These are phyloP conservation scores for Ammodytes marinus DNA, from an alignment of 2,113 vertebrate genomes.

Conservation along the genomic window DNA sequence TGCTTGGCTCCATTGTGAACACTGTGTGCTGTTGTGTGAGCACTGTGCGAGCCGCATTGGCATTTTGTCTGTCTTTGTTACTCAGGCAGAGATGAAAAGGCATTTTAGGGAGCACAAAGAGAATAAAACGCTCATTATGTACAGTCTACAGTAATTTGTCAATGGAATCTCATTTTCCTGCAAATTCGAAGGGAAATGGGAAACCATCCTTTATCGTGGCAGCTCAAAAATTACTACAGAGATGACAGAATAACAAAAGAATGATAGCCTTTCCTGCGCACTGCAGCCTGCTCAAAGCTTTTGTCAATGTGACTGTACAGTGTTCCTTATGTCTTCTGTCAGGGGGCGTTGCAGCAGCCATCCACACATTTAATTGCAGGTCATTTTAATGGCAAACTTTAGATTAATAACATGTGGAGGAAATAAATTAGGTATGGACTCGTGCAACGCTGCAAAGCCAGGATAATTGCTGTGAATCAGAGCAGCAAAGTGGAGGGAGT, in stretches of 20 bases:
- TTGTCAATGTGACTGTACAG: conserved; percentile 66
- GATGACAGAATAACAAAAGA: conserved; percentile 78
- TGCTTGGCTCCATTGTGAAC: neutral
- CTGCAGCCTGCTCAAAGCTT: conserved; percentile 60
- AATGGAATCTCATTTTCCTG: conserved; percentile 66
- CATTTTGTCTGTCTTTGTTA: conserved; percentile 37
- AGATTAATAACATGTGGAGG: conserved; percentile 19
- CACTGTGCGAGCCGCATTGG: neutral
- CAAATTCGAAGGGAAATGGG: conserved; percentile 58
- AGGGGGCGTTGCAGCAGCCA: conserved; percentile 5
- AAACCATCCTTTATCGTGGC: conserved; percentile 55
- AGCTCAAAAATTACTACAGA: conserved; percentile 63
- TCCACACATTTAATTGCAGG: conserved; percentile 21
- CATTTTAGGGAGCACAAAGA: conserved; percentile 56
- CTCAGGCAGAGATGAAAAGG: conserved; percentile 58
- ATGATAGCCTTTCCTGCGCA: conserved; percentile 64
- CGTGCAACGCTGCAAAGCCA: neutral
- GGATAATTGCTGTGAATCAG: conserved; percentile 14
- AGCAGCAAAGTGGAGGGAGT: conserved; percentile 14
- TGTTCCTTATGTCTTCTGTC: conserved; percentile 58
- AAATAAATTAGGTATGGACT: conserved; percentile 16
- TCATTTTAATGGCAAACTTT: conserved; percentile 49
- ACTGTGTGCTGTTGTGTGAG: neutral
- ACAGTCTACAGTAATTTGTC: conserved; percentile 68
- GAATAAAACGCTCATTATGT: conserved; percentile 65